phyloP scores from a whole-genome alignment of 2,797 vertebrate species.

The Hozukius guyotensis region DNA sequence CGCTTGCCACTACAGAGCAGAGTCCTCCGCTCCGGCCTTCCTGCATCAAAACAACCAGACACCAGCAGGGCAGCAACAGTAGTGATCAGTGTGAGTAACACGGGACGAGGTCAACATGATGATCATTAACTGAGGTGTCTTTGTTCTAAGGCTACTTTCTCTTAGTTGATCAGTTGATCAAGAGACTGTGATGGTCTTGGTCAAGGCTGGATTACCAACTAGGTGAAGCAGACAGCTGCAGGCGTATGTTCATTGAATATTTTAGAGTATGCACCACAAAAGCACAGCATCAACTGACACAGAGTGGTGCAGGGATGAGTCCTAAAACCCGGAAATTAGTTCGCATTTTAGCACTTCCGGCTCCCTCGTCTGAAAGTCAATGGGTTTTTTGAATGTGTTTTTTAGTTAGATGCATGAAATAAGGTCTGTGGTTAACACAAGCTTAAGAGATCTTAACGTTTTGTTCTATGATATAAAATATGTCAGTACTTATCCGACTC shows the following conservation, averaged over 20 bases:
- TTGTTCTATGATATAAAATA: too few relatives aligned
- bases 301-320: too few relatives aligned
- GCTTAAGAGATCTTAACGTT: too few relatives aligned
- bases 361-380: too few relatives aligned
- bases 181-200: background rate
- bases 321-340: too few relatives aligned
- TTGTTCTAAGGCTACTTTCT: background rate
- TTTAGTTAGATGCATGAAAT: too few relatives aligned
- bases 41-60: constrained; percentile 21
- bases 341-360: too few relatives aligned
- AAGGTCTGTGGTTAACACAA: too few relatives aligned
- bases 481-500: too few relatives aligned
- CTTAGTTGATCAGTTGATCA: background rate
- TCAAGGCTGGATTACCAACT: background rate
- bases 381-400: too few relatives aligned
- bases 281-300: background rate
- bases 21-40: constrained; percentile 24
- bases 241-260: background rate
- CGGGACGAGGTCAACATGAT: background rate
- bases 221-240: background rate
- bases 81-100: background rate
- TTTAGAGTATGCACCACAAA: background rate
- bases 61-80: background rate
- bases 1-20: constrained; percentile 53
- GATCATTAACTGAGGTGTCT: too few relatives aligned